These are phyloP conservation scores for Promerops cafer DNA, from an alignment of 2,113 vertebrate species.

Conservation along the genomic window DNA sequence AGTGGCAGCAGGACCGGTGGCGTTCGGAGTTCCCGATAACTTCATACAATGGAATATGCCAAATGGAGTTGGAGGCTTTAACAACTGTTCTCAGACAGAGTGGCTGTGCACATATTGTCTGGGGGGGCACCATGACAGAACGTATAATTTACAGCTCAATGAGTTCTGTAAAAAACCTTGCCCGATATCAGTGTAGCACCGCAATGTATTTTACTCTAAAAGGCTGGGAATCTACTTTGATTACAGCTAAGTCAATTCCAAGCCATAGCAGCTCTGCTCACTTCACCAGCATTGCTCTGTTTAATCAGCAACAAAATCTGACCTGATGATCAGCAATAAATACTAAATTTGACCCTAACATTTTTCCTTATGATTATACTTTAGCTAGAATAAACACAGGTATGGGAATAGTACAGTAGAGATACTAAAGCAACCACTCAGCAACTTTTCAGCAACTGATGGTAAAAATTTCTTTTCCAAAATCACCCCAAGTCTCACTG, in stretches of 20 bases:
- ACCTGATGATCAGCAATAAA: background rate
- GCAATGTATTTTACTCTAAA: background rate
- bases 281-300: background rate
- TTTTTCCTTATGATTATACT: background rate
- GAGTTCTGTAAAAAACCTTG: background rate
- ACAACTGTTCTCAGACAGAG: background rate
- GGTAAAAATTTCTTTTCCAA: background rate
- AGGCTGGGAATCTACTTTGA: background rate
- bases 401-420: background rate
- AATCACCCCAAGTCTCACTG: background rate
- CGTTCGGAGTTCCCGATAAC: background rate
- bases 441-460: background rate
- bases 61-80: slow-evolving; percentile 3
- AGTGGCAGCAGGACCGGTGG: background rate
- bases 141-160: background rate
- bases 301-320: background rate
- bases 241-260: background rate
- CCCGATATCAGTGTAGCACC: background rate
- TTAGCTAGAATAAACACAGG: background rate
- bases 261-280: background rate
- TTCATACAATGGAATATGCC: background rate
- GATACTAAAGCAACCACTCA: background rate
- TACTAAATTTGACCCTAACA: background rate
- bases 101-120: background rate
- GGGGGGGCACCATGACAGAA: background rate